Percentiles rank a stretch among this genome's conserved stretches.
Conservation (phyloP, 2,797 vertebrate species). For the Cynodonichthys magdalenae region DNA sequence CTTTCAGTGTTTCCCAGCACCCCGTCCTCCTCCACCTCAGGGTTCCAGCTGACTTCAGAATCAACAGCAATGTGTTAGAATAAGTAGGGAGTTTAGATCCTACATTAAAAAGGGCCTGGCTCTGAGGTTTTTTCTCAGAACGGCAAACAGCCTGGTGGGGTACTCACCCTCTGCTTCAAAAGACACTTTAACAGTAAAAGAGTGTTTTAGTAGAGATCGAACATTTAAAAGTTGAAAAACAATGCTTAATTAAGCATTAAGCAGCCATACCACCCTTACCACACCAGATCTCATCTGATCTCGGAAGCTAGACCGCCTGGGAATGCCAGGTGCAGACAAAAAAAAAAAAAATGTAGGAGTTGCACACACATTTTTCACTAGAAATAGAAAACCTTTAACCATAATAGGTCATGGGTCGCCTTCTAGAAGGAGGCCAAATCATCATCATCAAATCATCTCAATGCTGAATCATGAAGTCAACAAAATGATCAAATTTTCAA, state of each 20-base stretch:
- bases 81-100: constrained; percentile 32
- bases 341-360: too few species aligned
- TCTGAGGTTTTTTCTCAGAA: not conserved
- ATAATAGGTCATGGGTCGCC: too few species aligned
- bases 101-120: constrained; percentile 22
- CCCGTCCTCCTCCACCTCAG: constrained; percentile 45
- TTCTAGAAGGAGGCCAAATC: not conserved
- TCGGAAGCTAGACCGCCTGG: too few species aligned
- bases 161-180: constrained; percentile 3
- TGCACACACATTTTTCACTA: too few species aligned
- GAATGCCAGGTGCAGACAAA: too few species aligned
- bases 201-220: not conserved
- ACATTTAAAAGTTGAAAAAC: too few species aligned
- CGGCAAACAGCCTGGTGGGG: not conserved
- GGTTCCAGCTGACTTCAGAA: constrained; percentile 51
- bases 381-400: too few species aligned
- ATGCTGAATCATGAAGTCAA: not conserved
- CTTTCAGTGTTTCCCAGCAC: constrained; percentile 61
- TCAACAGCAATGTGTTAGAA: constrained; percentile 35
- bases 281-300: too few species aligned
- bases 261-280: too few species aligned
- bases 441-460: not conserved
- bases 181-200: constrained; percentile 2
- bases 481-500: constrained; percentile 2
- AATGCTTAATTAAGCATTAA: too few species aligned